Percentiles rank a stretch among this genome's conserved stretches.
Evolutionary conservation across 2,797 vertebrate species (phyloP).

Genomic region (Syngnathus acus): DNA sequence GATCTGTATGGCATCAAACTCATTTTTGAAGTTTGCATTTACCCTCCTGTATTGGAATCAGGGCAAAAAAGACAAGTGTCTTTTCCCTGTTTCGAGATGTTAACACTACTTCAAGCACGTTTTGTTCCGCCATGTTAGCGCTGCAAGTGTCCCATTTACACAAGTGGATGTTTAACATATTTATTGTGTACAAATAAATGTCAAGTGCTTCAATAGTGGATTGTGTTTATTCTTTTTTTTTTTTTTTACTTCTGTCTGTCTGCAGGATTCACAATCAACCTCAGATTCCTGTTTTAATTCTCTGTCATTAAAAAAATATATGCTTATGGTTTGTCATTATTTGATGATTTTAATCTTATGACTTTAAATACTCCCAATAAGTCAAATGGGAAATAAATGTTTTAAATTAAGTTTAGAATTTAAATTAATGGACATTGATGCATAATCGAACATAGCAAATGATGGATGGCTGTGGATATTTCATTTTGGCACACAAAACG

Average conservation of each 20-base stretch:
- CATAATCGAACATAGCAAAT: no score
- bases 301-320: not conserved
- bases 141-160: conserved; percentile 50
- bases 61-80: conserved; percentile 10
- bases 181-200: conserved; percentile 93
- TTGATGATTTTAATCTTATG: no score
- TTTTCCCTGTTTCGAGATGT: conserved; percentile 40
- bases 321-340: no score
- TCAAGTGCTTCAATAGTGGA: conserved; percentile 74
- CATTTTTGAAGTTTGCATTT: conserved; percentile 86
- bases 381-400: no score
- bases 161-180: conserved; percentile 88
- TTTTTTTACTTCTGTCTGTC: not conserved
- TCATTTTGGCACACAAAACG: no score
- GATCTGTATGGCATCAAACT: conserved; percentile 87
- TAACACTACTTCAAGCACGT: not conserved
- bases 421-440: no score
- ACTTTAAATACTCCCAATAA: no score
- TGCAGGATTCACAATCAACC: not conserved
- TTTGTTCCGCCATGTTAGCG: not conserved
- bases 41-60: conserved; percentile 52
- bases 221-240: not conserved
- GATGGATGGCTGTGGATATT: no score
- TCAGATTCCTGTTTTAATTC: not conserved
- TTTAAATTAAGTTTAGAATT: no score